These are phyloP conservation scores for Latheticus oryzae DNA, from an alignment of 2,888 invertebrate species.

Conservation along the genomic window DNA sequence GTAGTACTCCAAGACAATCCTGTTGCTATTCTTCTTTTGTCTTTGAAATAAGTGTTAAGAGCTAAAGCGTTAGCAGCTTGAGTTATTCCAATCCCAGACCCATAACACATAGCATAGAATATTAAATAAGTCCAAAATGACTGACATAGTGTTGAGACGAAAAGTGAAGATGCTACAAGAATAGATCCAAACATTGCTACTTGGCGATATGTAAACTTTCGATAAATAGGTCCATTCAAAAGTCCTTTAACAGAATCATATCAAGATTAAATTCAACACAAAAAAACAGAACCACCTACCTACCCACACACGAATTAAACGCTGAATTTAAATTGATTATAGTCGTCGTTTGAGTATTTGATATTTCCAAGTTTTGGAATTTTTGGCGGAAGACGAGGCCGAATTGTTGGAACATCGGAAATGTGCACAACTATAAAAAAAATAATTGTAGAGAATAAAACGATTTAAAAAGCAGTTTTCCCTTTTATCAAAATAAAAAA, in stretches of 20 bases:
- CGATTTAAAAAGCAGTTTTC: no score
- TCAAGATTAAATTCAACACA: constrained; percentile 12
- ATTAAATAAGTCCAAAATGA: constrained; percentile 74
- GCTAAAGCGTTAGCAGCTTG: constrained; percentile 78
- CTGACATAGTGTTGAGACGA: constrained; percentile 72
- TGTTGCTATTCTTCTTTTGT: constrained; percentile 76
- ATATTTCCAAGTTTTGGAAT: constrained; percentile 71
- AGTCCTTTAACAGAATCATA: constrained; percentile 68
- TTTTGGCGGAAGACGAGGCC: constrained; percentile 78
- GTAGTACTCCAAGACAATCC: constrained; percentile 79
- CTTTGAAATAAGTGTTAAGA: constrained; percentile 79
- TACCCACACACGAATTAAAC: constrained; percentile 77
- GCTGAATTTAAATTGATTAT: constrained; percentile 80
- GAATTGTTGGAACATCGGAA: constrained; percentile 78
- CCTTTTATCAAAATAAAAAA: no score
- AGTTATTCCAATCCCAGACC: constrained; percentile 74
- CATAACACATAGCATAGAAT: constrained; percentile 76
- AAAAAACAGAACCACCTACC: constrained; percentile 54
- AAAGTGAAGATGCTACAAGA: constrained; percentile 71
- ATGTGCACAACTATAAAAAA: constrained; percentile 70
- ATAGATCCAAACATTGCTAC: constrained; percentile 74
- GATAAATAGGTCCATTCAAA: constrained; percentile 78
- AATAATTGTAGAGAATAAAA: no score
- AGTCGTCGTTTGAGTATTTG: constrained; percentile 76
- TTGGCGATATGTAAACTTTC: constrained; percentile 75